Evolutionary conservation across 2,113 vertebrate genomes (phyloP), one percentile per base, ranked within the genome.

Genomic region (Petrocephalus microphthalmus): DNA sequence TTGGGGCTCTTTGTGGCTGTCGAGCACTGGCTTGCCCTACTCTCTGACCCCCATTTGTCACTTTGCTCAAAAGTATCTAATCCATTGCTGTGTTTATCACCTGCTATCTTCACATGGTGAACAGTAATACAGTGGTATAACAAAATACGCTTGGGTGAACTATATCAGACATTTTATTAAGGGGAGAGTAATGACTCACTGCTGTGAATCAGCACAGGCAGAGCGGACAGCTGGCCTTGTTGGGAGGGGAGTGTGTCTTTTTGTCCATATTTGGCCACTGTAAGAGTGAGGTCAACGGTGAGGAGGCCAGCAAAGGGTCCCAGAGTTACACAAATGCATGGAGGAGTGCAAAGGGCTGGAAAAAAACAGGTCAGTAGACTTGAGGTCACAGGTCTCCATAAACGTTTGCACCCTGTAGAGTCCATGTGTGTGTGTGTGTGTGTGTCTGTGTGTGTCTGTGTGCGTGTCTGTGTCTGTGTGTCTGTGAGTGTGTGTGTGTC

Each of bases 181-280:
- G 54, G n/a, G 15, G 54, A 47, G 13, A 42, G 54, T n/a, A 37
- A 20, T 64, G 37, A 86, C 54, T 86, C 85, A 45, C 56, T 45
- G 54, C 85, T 60, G 33, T 47, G 53, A 53, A 54, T 60, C 45
- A 86, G 37, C 54, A 60, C 85, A 60, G 84, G 20, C 6, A 20
- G n/a, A 60, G 84, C 52, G 22, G 6, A 45, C 53, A 57, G 29
- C 29, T 42, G 85, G 56, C 85, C 29, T 54, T 19, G 13, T 29
- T 53, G 51, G 6, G 37, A 20, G 84, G 19, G n/a, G 5, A 3
- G 7, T 10, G 42, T 52, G 25, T 33, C 53, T 60, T 42, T 17
- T 86, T 86, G 19, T 8, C 85, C 85, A 45, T 86, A 86, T 86
- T 86, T 86, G 37, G 84, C 25, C n/a, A 22, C 8, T 15, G 13